Base-by-base conservation (phyloP, 2,888 invertebrate genomes). In the Caenorhabditis sp. region DNA sequence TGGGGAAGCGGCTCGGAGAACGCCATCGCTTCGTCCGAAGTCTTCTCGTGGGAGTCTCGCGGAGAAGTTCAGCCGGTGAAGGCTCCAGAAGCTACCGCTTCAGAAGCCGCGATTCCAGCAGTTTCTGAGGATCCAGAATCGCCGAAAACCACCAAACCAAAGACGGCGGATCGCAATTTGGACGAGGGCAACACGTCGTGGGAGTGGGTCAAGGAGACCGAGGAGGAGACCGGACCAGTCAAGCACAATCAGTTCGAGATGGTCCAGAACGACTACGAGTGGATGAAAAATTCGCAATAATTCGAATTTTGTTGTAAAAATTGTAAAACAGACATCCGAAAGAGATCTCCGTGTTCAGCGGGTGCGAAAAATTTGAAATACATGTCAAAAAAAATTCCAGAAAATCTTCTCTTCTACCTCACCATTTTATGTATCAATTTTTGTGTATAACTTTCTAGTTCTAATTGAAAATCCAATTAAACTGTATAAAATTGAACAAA, bases 241-340 rank as follows among this genome's bases (percentile, higher is more conserved):
- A 67, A 61, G 24, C 67, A 76, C 44, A 76, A 76, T 28, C 51
- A 67, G 61, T 76, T 76, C 51, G 76, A 67, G 44, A 67, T 76
- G 37, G 76, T 76, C n/a, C 61, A 76, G 47, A 76, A 67, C 53
- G 51, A 67, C 61, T 76, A 76, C 58, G 67, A 67, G 26, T 76
- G 76, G 76, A 67, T 67, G 67, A 76, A 68, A 22, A 67, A 61
- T 8, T 65, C 58, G 11, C 32, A 65, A n/a, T 76, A 13, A 64
- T 1, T 22, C 37, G 18, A n/a, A n/a, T n/a, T n/a, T n/a, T n/a
- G n/a, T n/a, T n/a, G n/a, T n/a, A n/a, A n/a, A n/a, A n/a, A n/a
- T n/a, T n/a, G n/a, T n/a, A n/a, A n/a, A n/a, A n/a, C n/a, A n/a
- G n/a, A n/a, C n/a, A n/a, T n/a, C n/a, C n/a, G n/a, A n/a, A n/a